A percentile compares a stretch with the other conserved stretches of the same genome.
Evolutionary conservation across 2,797 vertebrate genomes (phyloP).

Genomic region (Glyptemys insculpta): DNA sequence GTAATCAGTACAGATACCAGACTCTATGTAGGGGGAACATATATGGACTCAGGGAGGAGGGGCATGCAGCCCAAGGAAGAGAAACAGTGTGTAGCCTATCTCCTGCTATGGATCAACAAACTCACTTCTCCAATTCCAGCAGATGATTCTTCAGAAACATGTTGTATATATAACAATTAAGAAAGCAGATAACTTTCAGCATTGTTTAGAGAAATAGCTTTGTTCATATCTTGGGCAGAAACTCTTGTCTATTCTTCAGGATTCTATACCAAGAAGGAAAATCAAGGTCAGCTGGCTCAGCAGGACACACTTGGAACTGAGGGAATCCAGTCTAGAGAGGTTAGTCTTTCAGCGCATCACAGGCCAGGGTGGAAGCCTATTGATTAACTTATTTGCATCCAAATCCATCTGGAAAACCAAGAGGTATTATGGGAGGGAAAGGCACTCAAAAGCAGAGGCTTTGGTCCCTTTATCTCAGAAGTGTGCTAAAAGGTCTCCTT

Average conservation of each 20-base stretch:
- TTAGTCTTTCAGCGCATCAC: slow-evolving; percentile 64
- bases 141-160: background rate
- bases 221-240: background rate
- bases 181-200: background rate
- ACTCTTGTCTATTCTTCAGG: background rate
- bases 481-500: too few species aligned
- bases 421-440: too few species aligned
- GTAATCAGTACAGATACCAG: background rate
- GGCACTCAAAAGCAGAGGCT: too few species aligned
- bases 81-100: background rate
- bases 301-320: background rate
- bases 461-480: too few species aligned
- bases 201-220: background rate
- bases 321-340: slow-evolving; percentile 17
- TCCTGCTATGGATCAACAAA: background rate
- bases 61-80: background rate
- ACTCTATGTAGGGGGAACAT: too few species aligned
- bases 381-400: too few species aligned
- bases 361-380: background rate
- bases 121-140: background rate
- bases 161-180: background rate
- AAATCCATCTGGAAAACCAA: too few species aligned
- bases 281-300: background rate
- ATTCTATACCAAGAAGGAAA: background rate
- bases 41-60: too few species aligned